Conservation (phyloP, 2,888 invertebrate species). For the Lamellibrachia columna region DNA sequence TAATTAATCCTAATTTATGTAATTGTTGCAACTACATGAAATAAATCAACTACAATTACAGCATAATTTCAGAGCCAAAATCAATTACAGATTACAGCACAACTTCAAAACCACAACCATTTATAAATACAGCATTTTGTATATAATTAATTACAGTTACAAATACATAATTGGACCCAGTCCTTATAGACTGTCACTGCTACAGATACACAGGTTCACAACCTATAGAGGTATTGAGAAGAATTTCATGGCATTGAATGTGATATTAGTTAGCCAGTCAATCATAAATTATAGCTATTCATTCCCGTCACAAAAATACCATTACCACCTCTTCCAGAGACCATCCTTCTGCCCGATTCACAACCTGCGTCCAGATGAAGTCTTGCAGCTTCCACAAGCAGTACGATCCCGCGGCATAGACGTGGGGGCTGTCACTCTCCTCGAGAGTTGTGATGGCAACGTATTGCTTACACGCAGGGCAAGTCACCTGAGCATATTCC, state of each 20-base stretch:
- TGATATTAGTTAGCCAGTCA: background rate
- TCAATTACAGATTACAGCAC: too few relatives aligned
- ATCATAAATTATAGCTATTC: background rate
- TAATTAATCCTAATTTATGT: too few relatives aligned
- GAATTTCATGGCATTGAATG: background rate
- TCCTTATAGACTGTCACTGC: background rate
- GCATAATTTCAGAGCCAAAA: too few relatives aligned
- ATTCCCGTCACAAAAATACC: background rate
- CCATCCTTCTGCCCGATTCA: constrained; percentile 60
- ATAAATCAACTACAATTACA: too few relatives aligned
- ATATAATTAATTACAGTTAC: too few relatives aligned
- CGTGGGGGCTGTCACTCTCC: constrained; percentile 63
- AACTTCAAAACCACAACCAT: too few relatives aligned
- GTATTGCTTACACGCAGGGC: constrained; percentile 66
- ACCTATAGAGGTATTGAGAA: background rate
- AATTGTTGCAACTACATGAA: too few relatives aligned
- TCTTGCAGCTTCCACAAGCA: constrained; percentile 44
- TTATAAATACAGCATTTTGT: too few relatives aligned
- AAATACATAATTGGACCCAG: background rate
- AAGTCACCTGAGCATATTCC: constrained; percentile 65
- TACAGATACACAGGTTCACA: background rate
- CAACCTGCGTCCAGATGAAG: constrained; percentile 40
- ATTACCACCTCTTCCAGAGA: constrained; percentile 45
- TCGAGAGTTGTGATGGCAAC: constrained; percentile 64
- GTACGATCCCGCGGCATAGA: constrained; percentile 53